Base-by-base conservation (phyloP, 2,797 vertebrate species). In the Peromyscus eremicus region DNA sequence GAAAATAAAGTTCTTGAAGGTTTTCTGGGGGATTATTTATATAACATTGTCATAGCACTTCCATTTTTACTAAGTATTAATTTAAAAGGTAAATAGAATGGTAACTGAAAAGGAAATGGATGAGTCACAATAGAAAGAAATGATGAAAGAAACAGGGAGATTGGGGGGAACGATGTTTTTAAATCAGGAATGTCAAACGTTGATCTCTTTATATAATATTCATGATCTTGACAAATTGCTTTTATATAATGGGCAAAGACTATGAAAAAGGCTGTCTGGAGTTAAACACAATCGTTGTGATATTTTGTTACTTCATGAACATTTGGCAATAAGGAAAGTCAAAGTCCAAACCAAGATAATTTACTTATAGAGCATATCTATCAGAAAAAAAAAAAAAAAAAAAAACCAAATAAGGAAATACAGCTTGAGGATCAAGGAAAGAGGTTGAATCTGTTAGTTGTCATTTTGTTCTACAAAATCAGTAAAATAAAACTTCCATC, bases 1-100 rank as follows among this genome's bases (percentile, higher is more conserved):
- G 82, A 97, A 96, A 98, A 83, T 88, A 79, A 96, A 97, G 70
- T 16, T 96, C 89, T 3, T n/a, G 82, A 95, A 96, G 76, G 60
- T 73, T 89, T 73, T 1, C 1, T 96, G 89, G 94, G 49, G 92
- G n/a, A 97, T 97, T 97, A 82, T 97, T 96, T 95, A 85, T 86
- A 94, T 82, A 87, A 97, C 29, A 97, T 34, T 90, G 25, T 52
- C 21, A 3, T 7, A 34, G 68, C 27, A 92, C 17, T 96, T 94
- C 91, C 21, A 52, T 89, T 97, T 93, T 80, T 29, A 80, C 37
- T 85, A 94, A 76, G 49, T 89, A 91, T 94, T 96, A 88, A 96
- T 96, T 96, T 95, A 93, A 77, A 89, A 94, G 76, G 92, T 95
- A 96, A 95, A 94, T 71, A 80, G 43, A 77, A 71, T 55, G 43